A percentile compares a stretch with the other conserved stretches of the same genome.
phyloP scores from a whole-genome alignment of 2,113 vertebrate genomes.

The Rhabdomys dilectus region DNA sequence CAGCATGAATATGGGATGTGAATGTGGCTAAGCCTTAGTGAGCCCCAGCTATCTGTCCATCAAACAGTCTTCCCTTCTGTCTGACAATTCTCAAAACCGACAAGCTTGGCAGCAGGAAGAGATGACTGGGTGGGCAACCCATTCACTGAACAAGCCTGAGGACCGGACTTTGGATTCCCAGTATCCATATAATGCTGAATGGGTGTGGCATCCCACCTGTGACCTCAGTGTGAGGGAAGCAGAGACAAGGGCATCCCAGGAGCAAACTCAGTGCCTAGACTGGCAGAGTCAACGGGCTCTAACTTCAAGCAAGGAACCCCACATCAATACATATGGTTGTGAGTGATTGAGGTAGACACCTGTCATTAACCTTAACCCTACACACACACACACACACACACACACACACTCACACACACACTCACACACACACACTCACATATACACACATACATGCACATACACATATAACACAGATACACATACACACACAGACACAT shows the following conservation, averaged over 20 bases:
- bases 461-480: neutral
- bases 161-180: neutral
- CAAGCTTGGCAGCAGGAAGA: neutral
- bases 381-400: neutral
- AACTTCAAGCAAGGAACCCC: neutral
- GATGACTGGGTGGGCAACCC: neutral
- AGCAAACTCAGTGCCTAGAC: neutral
- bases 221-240: neutral
- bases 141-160: neutral
- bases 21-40: neutral
- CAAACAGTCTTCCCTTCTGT: neutral
- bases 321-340: neutral
- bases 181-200: neutral
- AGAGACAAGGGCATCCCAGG: neutral
- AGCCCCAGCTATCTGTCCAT: neutral
- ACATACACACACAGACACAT: neutral
- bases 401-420: rapidly evolving
- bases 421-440: neutral
- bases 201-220: neutral
- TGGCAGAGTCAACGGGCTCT: neutral
- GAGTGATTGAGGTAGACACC: neutral
- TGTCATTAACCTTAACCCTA: neutral
- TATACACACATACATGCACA: rapidly evolving
- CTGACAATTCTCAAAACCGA: neutral
- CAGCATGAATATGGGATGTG: neutral